These are phyloP conservation scores for Drosophila burlai DNA, from an alignment of 1,140 invertebrate species.

Conservation along the genomic window DNA sequence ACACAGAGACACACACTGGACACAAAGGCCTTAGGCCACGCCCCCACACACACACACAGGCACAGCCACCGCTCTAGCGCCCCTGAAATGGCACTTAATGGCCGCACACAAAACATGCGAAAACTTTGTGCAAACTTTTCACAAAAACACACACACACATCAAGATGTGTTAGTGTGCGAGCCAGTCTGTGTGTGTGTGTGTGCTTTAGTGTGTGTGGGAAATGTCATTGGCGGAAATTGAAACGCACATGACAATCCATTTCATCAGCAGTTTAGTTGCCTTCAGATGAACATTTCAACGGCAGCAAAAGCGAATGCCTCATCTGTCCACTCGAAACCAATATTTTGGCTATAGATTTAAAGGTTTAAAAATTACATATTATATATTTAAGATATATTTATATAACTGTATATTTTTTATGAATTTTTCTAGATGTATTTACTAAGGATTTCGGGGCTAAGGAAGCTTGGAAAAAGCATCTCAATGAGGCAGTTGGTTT, in stretches of 20 bases:
- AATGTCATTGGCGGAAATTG: conserved; percentile 84
- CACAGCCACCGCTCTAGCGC: conserved; percentile 43
- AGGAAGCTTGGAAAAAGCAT: no score
- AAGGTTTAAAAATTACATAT: not conserved
- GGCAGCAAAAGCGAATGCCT: not conserved
- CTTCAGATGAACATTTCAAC: conserved; percentile 70
- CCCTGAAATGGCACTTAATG: conserved; percentile 70
- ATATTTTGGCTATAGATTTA: not conserved
- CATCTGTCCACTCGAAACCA: not conserved
- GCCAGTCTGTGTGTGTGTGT: conserved; percentile 1
- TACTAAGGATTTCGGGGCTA: not conserved
- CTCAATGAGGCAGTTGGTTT: no score
- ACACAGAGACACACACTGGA: not conserved
- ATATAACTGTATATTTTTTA: not conserved
- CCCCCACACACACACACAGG: not conserved
- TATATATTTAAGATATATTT: not conserved
- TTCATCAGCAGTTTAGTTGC: conserved; percentile 85
- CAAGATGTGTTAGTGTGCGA: conserved; percentile 1
- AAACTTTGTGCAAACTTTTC: conserved; percentile 78
- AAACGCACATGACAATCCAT: conserved; percentile 85
- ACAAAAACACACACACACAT: conserved; percentile 44
- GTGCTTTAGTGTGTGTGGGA: conserved; percentile 36
- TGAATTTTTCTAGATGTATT: not conserved
- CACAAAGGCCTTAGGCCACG: conserved; percentile 38
- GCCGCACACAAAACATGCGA: conserved; percentile 58